Percentiles rank a stretch among this genome's conserved stretches.
Evolutionary conservation across 2,888 invertebrate species (phyloP).

Genomic region (Strigamia transsilvanica): DNA sequence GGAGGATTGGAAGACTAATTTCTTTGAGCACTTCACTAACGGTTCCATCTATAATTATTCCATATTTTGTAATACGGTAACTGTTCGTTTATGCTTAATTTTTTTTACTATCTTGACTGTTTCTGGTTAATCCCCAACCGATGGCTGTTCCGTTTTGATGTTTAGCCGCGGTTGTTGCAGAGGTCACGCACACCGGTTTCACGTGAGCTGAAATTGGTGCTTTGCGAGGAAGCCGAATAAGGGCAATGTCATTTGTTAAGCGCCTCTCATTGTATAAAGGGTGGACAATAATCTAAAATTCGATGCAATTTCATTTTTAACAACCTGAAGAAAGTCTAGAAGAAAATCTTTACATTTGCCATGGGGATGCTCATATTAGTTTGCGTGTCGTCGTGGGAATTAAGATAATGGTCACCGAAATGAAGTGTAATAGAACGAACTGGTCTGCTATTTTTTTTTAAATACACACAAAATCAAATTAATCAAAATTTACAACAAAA

Average conservation of each 20-base stretch:
- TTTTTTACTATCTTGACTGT: not conserved
- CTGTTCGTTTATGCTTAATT: not conserved
- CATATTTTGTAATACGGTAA: not conserved
- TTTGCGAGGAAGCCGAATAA: not conserved
- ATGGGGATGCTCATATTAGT: not conserved
- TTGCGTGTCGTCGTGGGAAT: not conserved
- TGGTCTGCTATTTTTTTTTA: not conserved
- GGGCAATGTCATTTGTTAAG: not conserved
- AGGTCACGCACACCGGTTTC: not conserved
- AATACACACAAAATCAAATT: not conserved
- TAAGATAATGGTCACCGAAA: not conserved
- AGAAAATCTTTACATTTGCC: not conserved
- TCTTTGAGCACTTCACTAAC: too few relatives aligned
- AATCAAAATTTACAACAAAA: not conserved
- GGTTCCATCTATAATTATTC: not conserved
- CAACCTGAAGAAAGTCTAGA: not conserved
- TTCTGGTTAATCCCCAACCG: not conserved
- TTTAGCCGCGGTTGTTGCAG: not conserved
- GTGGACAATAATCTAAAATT: not conserved
- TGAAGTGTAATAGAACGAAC: not conserved
- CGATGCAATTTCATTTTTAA: not conserved
- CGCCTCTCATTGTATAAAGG: not conserved
- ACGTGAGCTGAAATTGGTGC: not conserved
- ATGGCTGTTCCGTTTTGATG: not conserved
- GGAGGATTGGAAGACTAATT: not conserved